Conservation (phyloP, 2,888 invertebrate species). For the Acholoe squamosa region DNA sequence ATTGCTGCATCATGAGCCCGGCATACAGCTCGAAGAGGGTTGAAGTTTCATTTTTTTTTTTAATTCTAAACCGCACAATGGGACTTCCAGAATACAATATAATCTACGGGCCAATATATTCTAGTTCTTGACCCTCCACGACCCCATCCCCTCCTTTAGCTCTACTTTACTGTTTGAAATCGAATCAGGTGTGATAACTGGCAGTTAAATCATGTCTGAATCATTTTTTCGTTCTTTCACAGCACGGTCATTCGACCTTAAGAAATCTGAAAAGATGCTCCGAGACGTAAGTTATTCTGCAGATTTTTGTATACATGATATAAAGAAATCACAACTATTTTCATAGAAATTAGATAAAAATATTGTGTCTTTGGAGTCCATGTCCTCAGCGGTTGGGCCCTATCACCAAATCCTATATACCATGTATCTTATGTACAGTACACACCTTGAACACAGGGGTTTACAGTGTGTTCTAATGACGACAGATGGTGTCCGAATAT, state of each 20-base stretch:
- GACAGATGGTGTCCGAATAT: no score
- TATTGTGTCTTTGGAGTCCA: neutral
- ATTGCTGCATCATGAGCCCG: no score
- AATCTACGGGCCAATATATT: neutral
- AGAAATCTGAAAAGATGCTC: slow-evolving; percentile 95
- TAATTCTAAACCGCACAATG: no score
- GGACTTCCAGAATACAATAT: neutral
- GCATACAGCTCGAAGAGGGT: no score
- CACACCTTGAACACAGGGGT: no score
- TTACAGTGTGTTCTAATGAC: no score
- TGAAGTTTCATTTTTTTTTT: no score
- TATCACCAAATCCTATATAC: neutral
- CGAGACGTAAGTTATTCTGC: slow-evolving; percentile 88
- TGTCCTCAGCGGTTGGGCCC: neutral
- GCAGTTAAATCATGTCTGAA: neutral
- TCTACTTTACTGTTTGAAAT: no score
- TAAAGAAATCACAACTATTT: neutral
- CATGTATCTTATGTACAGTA: neutral
- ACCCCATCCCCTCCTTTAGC: no score
- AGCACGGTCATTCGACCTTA: slow-evolving; percentile 94
- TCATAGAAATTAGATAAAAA: neutral
- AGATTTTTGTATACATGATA: neutral
- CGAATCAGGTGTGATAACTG: no score
- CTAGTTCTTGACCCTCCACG: neutral
- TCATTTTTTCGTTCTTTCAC: slow-evolving; percentile 70